Conservation (phyloP, 2,113 vertebrate species). For the Ardeotis arabs region DNA sequence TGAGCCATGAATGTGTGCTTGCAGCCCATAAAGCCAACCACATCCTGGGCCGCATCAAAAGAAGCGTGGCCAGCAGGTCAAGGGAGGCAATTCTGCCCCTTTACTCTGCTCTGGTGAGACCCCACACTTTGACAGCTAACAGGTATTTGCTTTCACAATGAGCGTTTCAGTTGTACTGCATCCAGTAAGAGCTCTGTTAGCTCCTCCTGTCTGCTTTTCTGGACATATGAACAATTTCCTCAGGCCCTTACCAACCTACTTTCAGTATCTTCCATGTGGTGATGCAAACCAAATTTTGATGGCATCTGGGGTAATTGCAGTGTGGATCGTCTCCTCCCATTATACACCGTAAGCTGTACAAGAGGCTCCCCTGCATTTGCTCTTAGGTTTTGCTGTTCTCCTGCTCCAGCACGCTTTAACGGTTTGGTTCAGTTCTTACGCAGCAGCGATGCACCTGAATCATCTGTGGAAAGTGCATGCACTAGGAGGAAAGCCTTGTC, state of each 20-base stretch:
- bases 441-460: neutral
- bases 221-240: neutral
- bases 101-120: neutral
- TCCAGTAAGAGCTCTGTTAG: neutral
- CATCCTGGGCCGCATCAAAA: neutral
- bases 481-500: neutral
- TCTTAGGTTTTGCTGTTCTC: neutral
- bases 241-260: neutral
- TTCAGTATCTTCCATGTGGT: neutral
- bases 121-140: neutral
- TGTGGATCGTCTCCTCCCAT: neutral
- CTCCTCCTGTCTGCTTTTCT: neutral
- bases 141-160: neutral
- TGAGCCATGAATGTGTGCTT: rapidly evolving
- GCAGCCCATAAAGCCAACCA: neutral
- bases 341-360: neutral
- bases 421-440: neutral
- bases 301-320: neutral
- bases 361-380: neutral
- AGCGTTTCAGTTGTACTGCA: rapidly evolving
- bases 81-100: neutral
- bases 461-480: neutral
- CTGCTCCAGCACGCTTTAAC: neutral
- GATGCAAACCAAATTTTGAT: neutral
- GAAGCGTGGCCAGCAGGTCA: neutral